A percentile compares a stretch with the other conserved stretches of the same genome.
Evolutionary conservation across 2,797 vertebrate genomes (phyloP).

Genomic region (Molossus molossus): DNA sequence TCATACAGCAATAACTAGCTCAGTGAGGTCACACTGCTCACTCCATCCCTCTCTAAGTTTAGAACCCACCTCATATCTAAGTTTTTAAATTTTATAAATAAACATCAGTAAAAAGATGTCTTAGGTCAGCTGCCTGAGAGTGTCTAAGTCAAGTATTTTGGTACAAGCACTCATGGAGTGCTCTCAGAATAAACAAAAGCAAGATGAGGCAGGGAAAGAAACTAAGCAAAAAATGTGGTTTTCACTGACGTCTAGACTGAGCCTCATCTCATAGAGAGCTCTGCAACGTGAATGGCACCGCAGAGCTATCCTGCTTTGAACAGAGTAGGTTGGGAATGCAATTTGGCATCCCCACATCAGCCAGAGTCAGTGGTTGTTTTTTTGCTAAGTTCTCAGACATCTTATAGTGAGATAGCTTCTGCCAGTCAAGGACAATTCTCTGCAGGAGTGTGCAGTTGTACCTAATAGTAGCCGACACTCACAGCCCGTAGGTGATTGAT

Average conservation of each 20-base stretch:
- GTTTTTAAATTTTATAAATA: background rate
- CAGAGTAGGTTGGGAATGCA: background rate
- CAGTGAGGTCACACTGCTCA: background rate
- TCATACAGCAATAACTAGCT: background rate
- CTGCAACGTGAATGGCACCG: background rate
- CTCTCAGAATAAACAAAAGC: background rate
- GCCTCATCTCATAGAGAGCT: fast-evolving
- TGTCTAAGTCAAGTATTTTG: background rate
- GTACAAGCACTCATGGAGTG: background rate
- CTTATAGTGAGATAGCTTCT: background rate
- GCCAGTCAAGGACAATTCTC: background rate
- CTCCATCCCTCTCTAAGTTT: background rate
- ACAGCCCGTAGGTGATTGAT: background rate
- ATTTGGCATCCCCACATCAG: background rate
- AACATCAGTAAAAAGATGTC: background rate
- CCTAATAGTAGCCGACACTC: background rate
- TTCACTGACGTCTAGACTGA: background rate
- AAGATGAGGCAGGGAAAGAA: background rate
- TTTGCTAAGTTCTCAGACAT: background rate
- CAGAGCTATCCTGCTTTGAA: background rate
- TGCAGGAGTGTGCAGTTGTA: background rate
- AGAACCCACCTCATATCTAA: background rate
- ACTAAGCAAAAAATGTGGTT: background rate
- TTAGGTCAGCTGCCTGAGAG: background rate
- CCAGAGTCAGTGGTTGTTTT: background rate